Evolutionary conservation across 2,888 invertebrate genomes (phyloP).

Genomic region (Phortica okadai): DNA sequence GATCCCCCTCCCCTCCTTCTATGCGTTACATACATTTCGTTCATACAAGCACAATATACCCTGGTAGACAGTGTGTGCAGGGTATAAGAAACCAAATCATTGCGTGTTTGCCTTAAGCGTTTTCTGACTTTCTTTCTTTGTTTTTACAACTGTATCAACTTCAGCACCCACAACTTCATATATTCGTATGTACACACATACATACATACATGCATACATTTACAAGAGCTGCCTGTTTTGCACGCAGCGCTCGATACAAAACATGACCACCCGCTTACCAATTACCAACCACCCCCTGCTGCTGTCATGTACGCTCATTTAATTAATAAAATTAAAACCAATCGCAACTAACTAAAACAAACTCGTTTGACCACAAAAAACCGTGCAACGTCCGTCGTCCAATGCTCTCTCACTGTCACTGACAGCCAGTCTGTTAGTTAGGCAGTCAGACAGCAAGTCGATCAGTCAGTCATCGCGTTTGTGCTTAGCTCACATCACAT

Average conservation of each 20-base stretch:
- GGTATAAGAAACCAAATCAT: no score
- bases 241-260: no score
- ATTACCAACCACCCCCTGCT: conserved; percentile 55
- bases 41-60: no score
- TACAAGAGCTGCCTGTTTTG: not conserved
- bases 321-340: conserved; percentile 68
- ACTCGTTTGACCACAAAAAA: conserved; percentile 64
- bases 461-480: not conserved
- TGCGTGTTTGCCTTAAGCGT: not conserved
- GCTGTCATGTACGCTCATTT: conserved; percentile 52
- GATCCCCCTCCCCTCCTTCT: no score
- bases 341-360: conserved; percentile 62
- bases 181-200: not conserved
- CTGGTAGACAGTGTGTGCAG: no score
- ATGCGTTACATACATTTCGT: no score
- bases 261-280: no score
- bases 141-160: conserved; percentile 25
- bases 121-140: conserved; percentile 8
- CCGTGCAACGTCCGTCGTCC: not conserved
- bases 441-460: not conserved
- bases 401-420: conserved; percentile 3
- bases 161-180: conserved; percentile 19
- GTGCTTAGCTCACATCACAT: not conserved
- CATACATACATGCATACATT: not conserved
- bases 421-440: not conserved